These are phyloP conservation scores for Dioctria rufipes DNA, from an alignment of 2,888 invertebrate genomes.

Conservation along the genomic window DNA sequence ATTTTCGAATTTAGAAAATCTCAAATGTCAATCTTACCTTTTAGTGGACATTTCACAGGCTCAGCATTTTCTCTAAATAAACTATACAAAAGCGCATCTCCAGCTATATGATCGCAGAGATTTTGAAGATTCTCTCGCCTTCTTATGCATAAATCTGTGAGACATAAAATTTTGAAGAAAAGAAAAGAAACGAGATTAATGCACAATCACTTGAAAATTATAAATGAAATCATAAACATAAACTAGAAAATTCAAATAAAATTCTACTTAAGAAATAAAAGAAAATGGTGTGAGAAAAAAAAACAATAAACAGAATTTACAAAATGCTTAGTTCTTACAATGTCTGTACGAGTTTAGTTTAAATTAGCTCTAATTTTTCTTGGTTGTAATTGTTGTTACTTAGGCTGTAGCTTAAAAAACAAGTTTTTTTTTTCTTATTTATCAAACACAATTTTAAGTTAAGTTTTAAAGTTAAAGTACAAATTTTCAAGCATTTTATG, in stretches of 20 bases:
- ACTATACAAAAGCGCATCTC: slow-evolving; percentile 89
- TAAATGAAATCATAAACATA: slow-evolving; percentile 24
- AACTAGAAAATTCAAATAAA: slow-evolving; percentile 30
- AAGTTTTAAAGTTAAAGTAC: too few species aligned
- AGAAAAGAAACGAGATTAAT: slow-evolving; percentile 62
- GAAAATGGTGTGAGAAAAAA: slow-evolving; percentile 40
- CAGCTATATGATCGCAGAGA: slow-evolving; percentile 89
- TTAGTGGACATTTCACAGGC: slow-evolving; percentile 89
- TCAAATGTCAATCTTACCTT: slow-evolving; percentile 66
- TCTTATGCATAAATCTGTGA: slow-evolving; percentile 70
- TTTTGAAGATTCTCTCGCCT: slow-evolving; percentile 81
- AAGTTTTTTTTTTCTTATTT: too few species aligned
- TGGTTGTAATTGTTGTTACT: too few species aligned
- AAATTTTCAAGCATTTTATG: too few species aligned
- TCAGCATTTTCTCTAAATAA: slow-evolving; percentile 91
- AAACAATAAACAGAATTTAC: slow-evolving; percentile 52
- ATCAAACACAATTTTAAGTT: too few species aligned
- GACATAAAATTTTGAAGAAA: slow-evolving; percentile 67
- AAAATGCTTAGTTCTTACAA: slow-evolving; percentile 10
- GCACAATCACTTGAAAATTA: slow-evolving; percentile 63
- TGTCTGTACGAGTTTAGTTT: slow-evolving; percentile 50
- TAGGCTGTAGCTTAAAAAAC: too few species aligned
- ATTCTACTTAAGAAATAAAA: slow-evolving; percentile 40
- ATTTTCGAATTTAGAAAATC: neutral
- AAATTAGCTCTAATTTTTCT: too few species aligned